A percentile compares a stretch with the other conserved stretches of the same genome.
Evolutionary conservation across 2,113 vertebrate genomes (phyloP).

Genomic region (Todiramphus chloris): DNA sequence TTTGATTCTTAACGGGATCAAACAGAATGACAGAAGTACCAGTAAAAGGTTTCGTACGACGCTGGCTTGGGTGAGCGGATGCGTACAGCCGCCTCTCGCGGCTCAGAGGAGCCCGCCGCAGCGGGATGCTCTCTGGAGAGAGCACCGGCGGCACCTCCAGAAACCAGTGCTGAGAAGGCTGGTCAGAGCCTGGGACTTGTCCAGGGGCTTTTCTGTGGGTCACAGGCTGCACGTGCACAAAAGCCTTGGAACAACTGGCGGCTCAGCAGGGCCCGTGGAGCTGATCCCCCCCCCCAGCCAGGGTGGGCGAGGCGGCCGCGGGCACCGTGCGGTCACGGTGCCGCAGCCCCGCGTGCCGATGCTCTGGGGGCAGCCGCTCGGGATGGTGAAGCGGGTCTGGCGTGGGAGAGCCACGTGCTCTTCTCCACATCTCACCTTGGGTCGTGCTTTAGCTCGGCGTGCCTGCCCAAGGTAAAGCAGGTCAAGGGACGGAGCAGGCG

Average conservation of each 20-base stretch:
- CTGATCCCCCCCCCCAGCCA: accelerated
- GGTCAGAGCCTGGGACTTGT: accelerated
- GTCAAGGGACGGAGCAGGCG: neutral
- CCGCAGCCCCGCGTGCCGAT: accelerated
- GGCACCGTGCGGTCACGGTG: accelerated
- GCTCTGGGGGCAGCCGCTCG: neutral
- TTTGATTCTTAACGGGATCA: conserved; percentile 46
- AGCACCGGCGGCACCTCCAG: neutral
- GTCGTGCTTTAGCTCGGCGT: accelerated
- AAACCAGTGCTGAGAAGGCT: accelerated
- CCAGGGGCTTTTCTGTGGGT: accelerated
- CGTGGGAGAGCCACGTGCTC: accelerated
- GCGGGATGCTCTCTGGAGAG: accelerated
- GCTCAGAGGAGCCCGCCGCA: neutral
- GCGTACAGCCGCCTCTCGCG: accelerated
- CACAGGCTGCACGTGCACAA: accelerated
- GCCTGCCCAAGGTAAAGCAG: neutral
- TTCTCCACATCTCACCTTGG: neutral
- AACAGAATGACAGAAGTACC: neutral
- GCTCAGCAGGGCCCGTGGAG: neutral
- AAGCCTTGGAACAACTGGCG: accelerated
- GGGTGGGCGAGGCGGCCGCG: accelerated
- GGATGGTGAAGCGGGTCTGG: accelerated
- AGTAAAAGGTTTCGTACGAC: neutral
- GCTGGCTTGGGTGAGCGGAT: neutral